Percentiles rank a stretch among this genome's conserved stretches.
Evolutionary conservation across 1,140 invertebrate species (phyloP).

Genomic region (Sinella curviseta): DNA sequence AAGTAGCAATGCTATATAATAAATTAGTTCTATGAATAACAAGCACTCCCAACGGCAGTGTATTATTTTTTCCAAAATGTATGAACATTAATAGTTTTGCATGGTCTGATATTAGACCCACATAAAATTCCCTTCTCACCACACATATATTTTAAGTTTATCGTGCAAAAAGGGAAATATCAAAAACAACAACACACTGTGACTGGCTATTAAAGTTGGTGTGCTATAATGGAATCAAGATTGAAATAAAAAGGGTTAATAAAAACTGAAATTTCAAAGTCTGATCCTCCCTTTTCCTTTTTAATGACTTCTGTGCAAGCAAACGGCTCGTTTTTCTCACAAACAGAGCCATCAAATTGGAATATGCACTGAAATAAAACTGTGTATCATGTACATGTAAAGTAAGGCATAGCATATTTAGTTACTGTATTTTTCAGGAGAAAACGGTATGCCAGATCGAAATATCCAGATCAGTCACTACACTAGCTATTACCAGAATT

Average conservation of each 20-base stretch:
- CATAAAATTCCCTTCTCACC: too few species aligned
- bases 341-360: neutral
- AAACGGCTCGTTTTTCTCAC: conserved; percentile 11
- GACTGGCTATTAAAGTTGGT: neutral
- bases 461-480: neutral
- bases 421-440: neutral
- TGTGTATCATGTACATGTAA: neutral
- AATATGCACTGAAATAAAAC: neutral
- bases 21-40: too few species aligned
- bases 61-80: too few species aligned
- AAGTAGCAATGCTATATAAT: too few species aligned
- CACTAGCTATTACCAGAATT: too few species aligned
- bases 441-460: neutral
- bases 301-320: conserved; percentile 24
- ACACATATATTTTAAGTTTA: too few species aligned
- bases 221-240: conserved; percentile 11
- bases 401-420: neutral
- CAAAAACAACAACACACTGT: neutral
- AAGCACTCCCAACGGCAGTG: too few species aligned
- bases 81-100: too few species aligned
- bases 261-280: conserved; percentile 18
- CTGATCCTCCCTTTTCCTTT: conserved; percentile 11
- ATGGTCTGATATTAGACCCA: neutral
- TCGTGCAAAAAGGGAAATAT: too few species aligned
- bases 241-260: conserved; percentile 24